Base-by-base conservation (phyloP, 2,113 vertebrate species). In the Halichoeres trimaculatus region DNA sequence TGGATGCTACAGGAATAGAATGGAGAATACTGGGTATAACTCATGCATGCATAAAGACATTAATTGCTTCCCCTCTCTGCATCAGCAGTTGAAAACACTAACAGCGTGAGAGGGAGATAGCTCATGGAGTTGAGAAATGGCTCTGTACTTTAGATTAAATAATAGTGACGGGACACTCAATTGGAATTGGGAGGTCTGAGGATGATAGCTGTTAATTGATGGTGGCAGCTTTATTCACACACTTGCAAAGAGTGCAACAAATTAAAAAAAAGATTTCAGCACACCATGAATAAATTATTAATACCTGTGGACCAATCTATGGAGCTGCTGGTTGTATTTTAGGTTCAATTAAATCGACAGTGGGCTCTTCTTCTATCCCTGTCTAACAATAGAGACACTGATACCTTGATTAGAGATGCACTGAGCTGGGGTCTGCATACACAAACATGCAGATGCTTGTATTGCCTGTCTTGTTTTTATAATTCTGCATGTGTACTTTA, bases 1-100 rank as follows among this genome's bases (percentile, higher is more conserved):
- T 8, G 48, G 59, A 78, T 0, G 51, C 16, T 5, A 51, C 10
- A 54, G 47, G 24, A 1, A 55, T 16, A 23, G 16, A 59, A 53
- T 41, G 11, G 23, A 68, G 53, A 26, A 54, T 14, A 30, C 3
- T 19, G 40, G 7, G 55, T 62, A 59, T 17, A 43, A 45, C 14
- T 45, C 43, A 45, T 20, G 54, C 20, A 48, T 45, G 50, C 11
- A 58, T 70, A 22, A 69, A 70, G 48, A 41, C 36, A 51, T 58
- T 40, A 77, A 62, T 59, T 57, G 56, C 76, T 78, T 65, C 68
- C 53, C 20, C 70, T 67, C 50, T 53, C 69, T 58, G 56, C 45
- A 47, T 64, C 59, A 47, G 67, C 36, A 70, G 35, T 56, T 76
- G 80, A 56, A 61, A 84, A 80, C 53, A 56, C 48, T 22, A 64